Evolutionary conservation across 2,888 invertebrate genomes (phyloP).

Genomic region (Pyrgus malvae): DNA sequence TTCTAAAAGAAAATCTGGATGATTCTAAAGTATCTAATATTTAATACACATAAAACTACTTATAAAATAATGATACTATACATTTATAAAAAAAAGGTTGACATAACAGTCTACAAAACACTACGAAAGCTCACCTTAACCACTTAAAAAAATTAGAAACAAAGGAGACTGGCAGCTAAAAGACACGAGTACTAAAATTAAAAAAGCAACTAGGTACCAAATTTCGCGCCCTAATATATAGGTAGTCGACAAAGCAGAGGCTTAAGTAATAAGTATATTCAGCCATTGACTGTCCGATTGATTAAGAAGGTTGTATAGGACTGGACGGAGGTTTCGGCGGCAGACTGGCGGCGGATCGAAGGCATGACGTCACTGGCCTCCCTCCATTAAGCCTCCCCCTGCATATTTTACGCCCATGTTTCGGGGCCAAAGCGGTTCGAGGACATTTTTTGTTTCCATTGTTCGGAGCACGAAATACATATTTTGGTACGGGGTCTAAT

Average conservation of each 20-base stretch:
- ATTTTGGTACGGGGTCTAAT: conserved; percentile 32
- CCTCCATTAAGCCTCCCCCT: conserved; percentile 51
- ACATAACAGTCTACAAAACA: no score
- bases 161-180: background rate
- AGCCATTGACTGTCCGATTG: conserved; percentile 47
- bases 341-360: conserved; percentile 66
- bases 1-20: no score
- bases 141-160: conserved; percentile 28
- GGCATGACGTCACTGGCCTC: conserved; percentile 62
- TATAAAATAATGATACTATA: no score
- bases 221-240: conserved; percentile 10
- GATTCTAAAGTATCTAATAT: no score
- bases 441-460: conserved; percentile 30
- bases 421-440: conserved; percentile 37
- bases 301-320: conserved; percentile 56
- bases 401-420: conserved; percentile 67
- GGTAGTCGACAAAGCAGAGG: background rate
- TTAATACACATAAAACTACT: no score
- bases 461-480: conserved; percentile 46
- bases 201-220: conserved; percentile 32
- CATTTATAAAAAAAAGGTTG: no score
- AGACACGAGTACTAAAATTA: background rate
- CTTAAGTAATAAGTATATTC: conserved; percentile 16
- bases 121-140: conserved; percentile 17
- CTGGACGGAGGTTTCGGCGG: conserved; percentile 50